Evolutionary conservation across 2,797 vertebrate genomes (phyloP).

Genomic region (Sparus aurata): DNA sequence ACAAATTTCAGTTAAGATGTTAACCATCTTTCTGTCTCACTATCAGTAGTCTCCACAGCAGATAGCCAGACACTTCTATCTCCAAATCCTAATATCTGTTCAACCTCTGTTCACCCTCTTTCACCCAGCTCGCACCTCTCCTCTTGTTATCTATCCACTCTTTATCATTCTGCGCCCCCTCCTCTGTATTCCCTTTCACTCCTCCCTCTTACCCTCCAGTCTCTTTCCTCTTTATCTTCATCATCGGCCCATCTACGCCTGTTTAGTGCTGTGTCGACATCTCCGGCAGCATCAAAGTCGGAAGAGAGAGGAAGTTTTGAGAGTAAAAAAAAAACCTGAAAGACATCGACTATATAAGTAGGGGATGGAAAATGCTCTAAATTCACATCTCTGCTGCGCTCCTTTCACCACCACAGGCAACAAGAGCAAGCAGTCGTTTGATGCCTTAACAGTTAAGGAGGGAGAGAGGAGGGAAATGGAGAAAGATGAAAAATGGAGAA

Average conservation of each 20-base stretch:
- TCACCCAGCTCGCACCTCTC: constrained; percentile 40
- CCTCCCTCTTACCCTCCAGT: constrained; percentile 37
- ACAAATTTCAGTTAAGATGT: constrained; percentile 44
- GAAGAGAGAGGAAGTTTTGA: constrained; percentile 50
- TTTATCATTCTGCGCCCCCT: constrained; percentile 19
- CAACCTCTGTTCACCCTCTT: constrained; percentile 62
- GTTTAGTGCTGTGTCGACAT: constrained; percentile 66
- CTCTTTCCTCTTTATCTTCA: constrained; percentile 64
- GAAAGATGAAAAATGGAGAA: constrained; percentile 55
- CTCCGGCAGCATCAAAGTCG: constrained; percentile 66
- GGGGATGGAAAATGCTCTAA: constrained; percentile 45
- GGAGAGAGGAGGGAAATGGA: constrained; percentile 44
- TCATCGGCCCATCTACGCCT: constrained; percentile 58
- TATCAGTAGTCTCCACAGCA: constrained; percentile 34
- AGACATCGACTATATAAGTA: constrained; percentile 54
- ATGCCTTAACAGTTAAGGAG: constrained; percentile 55
- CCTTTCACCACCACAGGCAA: constrained; percentile 66
- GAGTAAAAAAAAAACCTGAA: constrained; percentile 26
- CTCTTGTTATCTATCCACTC: constrained; percentile 56
- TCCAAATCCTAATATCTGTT: constrained; percentile 56
- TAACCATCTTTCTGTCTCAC: constrained; percentile 38
- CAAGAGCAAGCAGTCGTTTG: constrained; percentile 57
- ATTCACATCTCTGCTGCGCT: constrained; percentile 57
- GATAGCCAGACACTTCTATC: constrained; percentile 50
- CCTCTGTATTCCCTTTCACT: constrained; percentile 35